Evolutionary conservation across 1,140 invertebrate species (phyloP).

Genomic region (Diuraphis noxia): DNA sequence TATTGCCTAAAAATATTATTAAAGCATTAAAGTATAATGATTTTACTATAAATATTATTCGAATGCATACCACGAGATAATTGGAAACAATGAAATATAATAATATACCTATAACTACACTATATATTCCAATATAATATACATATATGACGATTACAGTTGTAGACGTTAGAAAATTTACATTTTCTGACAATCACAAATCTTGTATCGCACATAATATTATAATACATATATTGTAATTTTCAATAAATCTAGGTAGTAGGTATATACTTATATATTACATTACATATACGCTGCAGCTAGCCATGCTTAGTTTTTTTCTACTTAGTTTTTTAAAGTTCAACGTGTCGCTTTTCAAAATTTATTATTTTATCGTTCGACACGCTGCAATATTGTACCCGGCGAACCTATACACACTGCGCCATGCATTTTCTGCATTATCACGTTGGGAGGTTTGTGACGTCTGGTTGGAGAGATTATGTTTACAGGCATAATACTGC

Average conservation of each 20-base stretch:
- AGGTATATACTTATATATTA: too few species aligned
- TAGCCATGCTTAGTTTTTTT: background rate
- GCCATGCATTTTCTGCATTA: background rate
- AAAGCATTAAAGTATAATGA: too few species aligned
- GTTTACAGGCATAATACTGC: background rate
- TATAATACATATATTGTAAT: background rate
- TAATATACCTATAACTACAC: too few species aligned
- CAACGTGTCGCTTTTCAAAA: background rate
- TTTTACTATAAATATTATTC: too few species aligned
- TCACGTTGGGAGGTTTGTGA: constrained; percentile 1
- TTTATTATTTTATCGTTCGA: background rate
- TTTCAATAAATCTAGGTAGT: too few species aligned
- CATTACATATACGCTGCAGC: too few species aligned
- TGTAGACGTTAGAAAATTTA: background rate
- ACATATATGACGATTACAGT: background rate
- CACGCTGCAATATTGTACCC: background rate
- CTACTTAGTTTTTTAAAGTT: constrained; percentile 4
- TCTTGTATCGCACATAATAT: background rate
- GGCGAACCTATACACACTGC: too few species aligned
- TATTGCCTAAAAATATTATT: too few species aligned
- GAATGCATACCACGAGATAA: too few species aligned
- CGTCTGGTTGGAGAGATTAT: background rate
- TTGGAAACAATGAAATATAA: too few species aligned
- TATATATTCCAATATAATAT: background rate
- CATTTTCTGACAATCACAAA: background rate